Evolutionary conservation across 2,113 vertebrate genomes (phyloP).

Genomic region (Aythya baeri): DNA sequence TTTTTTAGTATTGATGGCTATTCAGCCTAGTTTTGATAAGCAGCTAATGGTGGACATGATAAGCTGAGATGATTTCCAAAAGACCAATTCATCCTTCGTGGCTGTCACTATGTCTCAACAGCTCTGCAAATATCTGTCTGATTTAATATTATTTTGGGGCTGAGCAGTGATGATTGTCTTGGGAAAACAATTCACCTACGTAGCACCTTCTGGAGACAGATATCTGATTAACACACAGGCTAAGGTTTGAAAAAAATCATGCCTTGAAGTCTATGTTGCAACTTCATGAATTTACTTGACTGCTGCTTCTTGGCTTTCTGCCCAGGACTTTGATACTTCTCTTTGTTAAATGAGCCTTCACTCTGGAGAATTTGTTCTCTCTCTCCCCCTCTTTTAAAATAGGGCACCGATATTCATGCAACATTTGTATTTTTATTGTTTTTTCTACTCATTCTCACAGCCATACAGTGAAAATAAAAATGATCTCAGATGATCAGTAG

Average conservation of each 20-base stretch:
- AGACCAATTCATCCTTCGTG: neutral
- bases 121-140: neutral
- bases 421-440: neutral
- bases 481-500: neutral
- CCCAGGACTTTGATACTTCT: neutral
- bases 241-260: neutral
- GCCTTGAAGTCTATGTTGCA: neutral
- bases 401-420: neutral
- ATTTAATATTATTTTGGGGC: neutral
- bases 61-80: neutral
- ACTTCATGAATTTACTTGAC: neutral
- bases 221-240: neutral
- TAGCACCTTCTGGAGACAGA: neutral
- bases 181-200: neutral
- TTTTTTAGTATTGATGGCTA: neutral
- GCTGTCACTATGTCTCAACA: neutral
- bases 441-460: neutral
- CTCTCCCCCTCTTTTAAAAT: no score
- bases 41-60: neutral
- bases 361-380: neutral
- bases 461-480: neutral
- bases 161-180: neutral
- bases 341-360: neutral
- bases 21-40: neutral
- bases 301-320: neutral